Conservation (phyloP, 2,797 vertebrate species). For the Catostomus latipinnis region DNA sequence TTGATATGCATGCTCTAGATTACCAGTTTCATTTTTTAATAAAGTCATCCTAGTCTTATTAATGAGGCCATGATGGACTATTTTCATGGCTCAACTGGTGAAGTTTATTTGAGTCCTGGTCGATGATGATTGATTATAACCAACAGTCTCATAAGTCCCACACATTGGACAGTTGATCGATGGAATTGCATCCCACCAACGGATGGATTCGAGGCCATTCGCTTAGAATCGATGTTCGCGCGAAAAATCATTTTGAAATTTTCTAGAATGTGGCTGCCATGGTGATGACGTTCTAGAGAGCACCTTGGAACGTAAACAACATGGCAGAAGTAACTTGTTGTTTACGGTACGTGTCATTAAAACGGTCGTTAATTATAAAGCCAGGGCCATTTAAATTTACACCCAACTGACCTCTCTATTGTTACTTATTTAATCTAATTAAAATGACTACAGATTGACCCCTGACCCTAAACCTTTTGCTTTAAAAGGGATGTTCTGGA, state of each 20-base stretch:
- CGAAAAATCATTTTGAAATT: neutral
- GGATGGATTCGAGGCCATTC: neutral
- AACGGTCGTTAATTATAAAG: no score
- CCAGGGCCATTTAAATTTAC: no score
- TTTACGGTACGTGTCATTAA: no score
- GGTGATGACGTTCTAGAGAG: neutral
- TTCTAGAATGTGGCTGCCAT: neutral
- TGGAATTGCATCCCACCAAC: neutral
- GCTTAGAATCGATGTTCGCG: constrained; percentile 22
- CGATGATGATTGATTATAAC: constrained; percentile 23
- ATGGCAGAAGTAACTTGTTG: no score
- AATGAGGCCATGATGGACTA: constrained; percentile 27
- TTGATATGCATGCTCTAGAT: neutral
- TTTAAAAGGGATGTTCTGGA: no score
- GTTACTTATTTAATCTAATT: no score
- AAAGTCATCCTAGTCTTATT: neutral
- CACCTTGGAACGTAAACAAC: neutral
- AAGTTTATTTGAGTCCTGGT: constrained; percentile 8
- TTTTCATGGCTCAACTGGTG: constrained; percentile 19
- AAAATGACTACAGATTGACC: no score
- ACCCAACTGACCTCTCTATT: no score
- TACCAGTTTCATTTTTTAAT: neutral
- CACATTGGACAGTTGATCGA: constrained; percentile 23
- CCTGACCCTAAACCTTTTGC: no score
- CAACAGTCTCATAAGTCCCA: neutral